A percentile compares a stretch with the other conserved stretches of the same genome.
Conservation (phyloP, 2,113 vertebrate genomes). For the Paratilapia polleni region DNA sequence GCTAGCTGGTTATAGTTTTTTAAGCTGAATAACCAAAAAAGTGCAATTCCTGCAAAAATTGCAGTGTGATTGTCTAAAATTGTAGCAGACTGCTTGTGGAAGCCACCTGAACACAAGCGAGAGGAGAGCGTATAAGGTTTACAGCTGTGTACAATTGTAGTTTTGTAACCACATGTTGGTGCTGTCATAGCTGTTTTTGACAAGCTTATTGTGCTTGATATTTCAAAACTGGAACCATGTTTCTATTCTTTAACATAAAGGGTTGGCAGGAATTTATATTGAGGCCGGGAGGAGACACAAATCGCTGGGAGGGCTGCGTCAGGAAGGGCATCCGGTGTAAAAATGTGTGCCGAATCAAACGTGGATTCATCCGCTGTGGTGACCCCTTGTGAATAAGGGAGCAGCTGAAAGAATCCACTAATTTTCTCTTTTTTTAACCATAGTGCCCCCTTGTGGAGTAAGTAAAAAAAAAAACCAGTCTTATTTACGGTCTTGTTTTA, state of each 20-base stretch:
- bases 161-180: too few species aligned
- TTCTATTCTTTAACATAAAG: not conserved
- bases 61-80: not conserved
- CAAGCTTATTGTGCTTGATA: too few species aligned
- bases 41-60: not conserved
- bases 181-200: too few species aligned
- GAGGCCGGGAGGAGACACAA: fast-evolving
- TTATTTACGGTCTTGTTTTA: not conserved
- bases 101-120: too few species aligned
- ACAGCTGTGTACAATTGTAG: too few species aligned
- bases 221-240: fast-evolving
- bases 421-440: not conserved
- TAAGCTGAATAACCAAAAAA: too few species aligned
- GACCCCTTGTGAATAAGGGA: too few species aligned
- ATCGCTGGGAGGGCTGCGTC: not conserved
- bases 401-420: too few species aligned
- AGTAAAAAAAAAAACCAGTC: not conserved
- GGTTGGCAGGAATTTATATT: not conserved
- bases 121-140: too few species aligned
- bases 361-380: too few species aligned
- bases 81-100: not conserved
- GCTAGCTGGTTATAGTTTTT: not conserved
- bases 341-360: too few species aligned
- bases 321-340: not conserved
- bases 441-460: not conserved